Conservation (phyloP, 2,797 vertebrate species). For the Brachyrhaphis roseni region DNA sequence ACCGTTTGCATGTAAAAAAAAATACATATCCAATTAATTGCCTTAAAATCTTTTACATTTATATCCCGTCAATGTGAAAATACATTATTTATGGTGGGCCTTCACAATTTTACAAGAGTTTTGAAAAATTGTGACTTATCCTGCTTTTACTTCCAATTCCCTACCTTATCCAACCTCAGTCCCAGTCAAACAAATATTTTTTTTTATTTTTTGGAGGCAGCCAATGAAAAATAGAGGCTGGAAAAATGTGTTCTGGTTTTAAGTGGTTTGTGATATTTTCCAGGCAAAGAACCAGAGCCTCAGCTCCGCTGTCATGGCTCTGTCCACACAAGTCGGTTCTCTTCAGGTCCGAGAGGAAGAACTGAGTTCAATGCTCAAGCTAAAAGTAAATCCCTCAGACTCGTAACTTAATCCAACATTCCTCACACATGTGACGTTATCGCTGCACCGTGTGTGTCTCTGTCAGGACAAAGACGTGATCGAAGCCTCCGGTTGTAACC, state of each 20-base stretch:
- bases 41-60: neutral
- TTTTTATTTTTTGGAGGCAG: neutral
- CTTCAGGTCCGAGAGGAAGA: conserved; percentile 89
- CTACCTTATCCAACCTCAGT: too few species aligned
- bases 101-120: neutral
- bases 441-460: neutral
- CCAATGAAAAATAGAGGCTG: neutral
- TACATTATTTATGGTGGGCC: neutral
- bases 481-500: conserved; percentile 83
- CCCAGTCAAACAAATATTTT: neutral
- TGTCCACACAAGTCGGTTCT: conserved; percentile 86
- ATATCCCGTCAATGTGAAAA: neutral
- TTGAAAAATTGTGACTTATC: neutral
- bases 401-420: neutral
- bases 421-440: neutral
- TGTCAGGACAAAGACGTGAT: conserved; percentile 85
- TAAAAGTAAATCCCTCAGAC: conserved; percentile 80
- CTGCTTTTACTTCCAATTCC: neutral
- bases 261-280: conserved; percentile 4
- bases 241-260: neutral
- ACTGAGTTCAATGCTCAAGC: conserved; percentile 85
- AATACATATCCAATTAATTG: neutral
- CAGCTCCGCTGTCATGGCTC: conserved; percentile 81
- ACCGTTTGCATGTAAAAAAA: neutral
- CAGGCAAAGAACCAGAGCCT: conserved; percentile 88